A percentile compares a stretch with the other conserved stretches of the same genome.
Conservation (phyloP, 2,888 invertebrate genomes). For the Lasioglossum lativentre region DNA sequence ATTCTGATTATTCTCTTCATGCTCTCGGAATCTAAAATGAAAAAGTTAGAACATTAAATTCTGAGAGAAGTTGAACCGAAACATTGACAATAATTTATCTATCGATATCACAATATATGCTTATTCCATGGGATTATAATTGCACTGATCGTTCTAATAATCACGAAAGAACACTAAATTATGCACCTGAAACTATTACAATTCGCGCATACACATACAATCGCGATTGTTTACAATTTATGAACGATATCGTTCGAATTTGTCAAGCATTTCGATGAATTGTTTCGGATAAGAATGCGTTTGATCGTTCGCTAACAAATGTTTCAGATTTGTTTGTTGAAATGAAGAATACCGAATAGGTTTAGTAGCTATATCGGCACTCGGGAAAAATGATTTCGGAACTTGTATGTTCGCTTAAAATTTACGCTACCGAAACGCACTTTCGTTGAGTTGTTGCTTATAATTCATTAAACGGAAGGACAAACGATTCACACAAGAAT, state of each 20-base stretch:
- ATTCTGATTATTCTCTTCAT: slow-evolving; percentile 22
- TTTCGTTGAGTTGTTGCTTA: slow-evolving; percentile 27
- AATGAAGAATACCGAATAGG: not conserved
- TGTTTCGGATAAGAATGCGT: not conserved
- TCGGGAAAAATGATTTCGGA: slow-evolving; percentile 6
- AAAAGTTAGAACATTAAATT: not conserved
- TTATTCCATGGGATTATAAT: not conserved
- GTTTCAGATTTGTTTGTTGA: not conserved
- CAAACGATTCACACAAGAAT: slow-evolving; percentile 32
- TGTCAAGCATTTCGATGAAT: not conserved
- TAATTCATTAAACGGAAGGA: slow-evolving; percentile 33
- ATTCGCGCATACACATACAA: not conserved
- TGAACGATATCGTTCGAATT: no score
- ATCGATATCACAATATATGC: not conserved
- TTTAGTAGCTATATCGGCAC: not conserved
- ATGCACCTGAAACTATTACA: not conserved
- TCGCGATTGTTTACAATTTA: not conserved
- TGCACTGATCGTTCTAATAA: not conserved
- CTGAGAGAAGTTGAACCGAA: not conserved
- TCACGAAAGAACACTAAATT: not conserved
- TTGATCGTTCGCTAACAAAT: not conserved
- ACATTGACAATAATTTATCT: not conserved
- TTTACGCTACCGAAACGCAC: not conserved
- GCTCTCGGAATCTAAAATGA: not conserved
- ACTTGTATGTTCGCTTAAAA: not conserved